These are phyloP conservation scores for Antheraea assamensis DNA, from an alignment of 2,888 invertebrate genomes.

Conservation along the genomic window DNA sequence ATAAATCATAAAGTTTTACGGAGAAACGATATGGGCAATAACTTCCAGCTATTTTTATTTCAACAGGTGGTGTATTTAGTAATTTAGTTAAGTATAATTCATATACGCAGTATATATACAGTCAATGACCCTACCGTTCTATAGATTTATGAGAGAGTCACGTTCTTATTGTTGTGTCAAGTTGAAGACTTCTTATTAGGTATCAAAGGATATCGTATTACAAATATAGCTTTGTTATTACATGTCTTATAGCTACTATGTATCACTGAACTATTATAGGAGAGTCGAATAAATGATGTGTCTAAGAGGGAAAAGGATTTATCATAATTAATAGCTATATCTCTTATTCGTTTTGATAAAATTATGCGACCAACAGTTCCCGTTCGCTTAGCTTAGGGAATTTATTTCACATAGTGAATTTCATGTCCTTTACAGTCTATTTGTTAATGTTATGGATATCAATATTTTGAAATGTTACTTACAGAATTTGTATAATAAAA, in stretches of 20 bases:
- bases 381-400: neutral
- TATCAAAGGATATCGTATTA: neutral
- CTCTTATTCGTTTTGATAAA: neutral
- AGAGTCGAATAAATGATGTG: too few relatives aligned
- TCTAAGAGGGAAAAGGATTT: neutral
- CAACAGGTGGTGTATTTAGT: neutral
- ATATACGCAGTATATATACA: neutral
- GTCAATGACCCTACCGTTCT: constrained; percentile 1
- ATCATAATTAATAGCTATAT: neutral
- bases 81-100: neutral
- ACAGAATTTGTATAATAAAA: too few relatives aligned
- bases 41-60: neutral
- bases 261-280: too few relatives aligned
- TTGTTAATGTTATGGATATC: neutral
- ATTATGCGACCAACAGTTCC: neutral
- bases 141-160: constrained; percentile 7
- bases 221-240: neutral
- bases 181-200: neutral
- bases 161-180: neutral
- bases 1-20: neutral
- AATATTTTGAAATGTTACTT: neutral
- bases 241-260: neutral
- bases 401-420: neutral
- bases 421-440: neutral
- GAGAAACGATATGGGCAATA: neutral